Conservation (phyloP, 2,888 invertebrate genomes). For the Spodoptera picta region DNA sequence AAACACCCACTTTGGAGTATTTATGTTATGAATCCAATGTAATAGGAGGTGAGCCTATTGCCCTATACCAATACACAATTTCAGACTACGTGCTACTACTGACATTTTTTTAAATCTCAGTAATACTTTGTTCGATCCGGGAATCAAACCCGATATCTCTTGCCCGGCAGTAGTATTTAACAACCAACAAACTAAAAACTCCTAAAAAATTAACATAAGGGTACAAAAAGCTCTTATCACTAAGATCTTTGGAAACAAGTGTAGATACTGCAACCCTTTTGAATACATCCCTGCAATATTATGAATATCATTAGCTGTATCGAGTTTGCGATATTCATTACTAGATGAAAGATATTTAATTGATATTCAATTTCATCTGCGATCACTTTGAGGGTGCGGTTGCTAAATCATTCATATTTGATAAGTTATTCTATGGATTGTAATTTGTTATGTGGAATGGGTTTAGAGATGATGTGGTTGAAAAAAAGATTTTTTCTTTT, state of each 20-base stretch:
- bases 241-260: constrained; percentile 53
- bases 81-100: too few species aligned
- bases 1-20: too few species aligned
- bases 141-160: too few species aligned
- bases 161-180: too few species aligned
- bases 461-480: too few species aligned
- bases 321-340: constrained; percentile 64
- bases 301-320: constrained; percentile 81
- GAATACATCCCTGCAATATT: constrained; percentile 57
- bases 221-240: constrained; percentile 23
- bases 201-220: constrained; percentile 4
- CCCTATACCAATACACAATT: too few species aligned
- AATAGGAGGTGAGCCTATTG: too few species aligned
- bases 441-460: constrained; percentile 5
- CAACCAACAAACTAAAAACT: neutral
- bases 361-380: constrained; percentile 56
- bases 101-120: too few species aligned
- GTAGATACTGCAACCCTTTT: constrained; percentile 64
- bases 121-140: too few species aligned
- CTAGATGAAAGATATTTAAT: constrained; percentile 65
- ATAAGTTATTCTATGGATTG: constrained; percentile 33
- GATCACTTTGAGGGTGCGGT: constrained; percentile 44
- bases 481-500: too few species aligned
- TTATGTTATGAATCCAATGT: too few species aligned
- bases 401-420: constrained; percentile 48